A percentile compares a stretch with the other conserved stretches of the same genome.
Evolutionary conservation across 2,113 vertebrate genomes (phyloP).

Genomic region (Mellivora capensis): DNA sequence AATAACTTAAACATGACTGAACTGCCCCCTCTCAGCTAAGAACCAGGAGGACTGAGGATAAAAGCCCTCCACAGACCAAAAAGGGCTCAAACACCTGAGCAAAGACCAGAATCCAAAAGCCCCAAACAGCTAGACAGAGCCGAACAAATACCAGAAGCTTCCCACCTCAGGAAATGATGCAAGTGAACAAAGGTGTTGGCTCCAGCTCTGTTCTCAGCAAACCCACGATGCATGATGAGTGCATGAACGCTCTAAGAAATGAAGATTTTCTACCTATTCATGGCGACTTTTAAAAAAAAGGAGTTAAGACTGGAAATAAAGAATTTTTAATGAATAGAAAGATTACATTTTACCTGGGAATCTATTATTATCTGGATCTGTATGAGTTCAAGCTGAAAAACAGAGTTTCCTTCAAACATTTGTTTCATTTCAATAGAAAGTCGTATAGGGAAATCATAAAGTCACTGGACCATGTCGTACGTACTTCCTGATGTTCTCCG

Average conservation of each 20-base stretch:
- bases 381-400: constrained; percentile 15
- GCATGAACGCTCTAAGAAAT: not conserved
- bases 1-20: not conserved
- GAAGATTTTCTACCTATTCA: not conserved
- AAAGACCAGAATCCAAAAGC: not conserved
- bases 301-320: not conserved
- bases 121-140: not conserved
- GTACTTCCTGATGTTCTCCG: not conserved
- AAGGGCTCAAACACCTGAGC: not conserved
- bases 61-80: not conserved
- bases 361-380: not conserved
- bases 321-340: not conserved
- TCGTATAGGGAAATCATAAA: not conserved
- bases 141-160: not conserved
- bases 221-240: not conserved
- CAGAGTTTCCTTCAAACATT: not conserved
- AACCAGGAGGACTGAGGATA: not conserved
- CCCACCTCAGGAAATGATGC: not conserved
- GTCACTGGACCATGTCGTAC: not conserved
- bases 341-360: not conserved
- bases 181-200: not conserved
- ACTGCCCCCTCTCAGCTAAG: not conserved
- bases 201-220: not conserved
- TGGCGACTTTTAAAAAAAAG: not conserved
- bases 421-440: not conserved